A percentile compares a stretch with the other conserved stretches of the same genome.
These are phyloP conservation scores for Drosophila ezoana DNA, from an alignment of 2,888 invertebrate genomes.

Conservation along the genomic window DNA sequence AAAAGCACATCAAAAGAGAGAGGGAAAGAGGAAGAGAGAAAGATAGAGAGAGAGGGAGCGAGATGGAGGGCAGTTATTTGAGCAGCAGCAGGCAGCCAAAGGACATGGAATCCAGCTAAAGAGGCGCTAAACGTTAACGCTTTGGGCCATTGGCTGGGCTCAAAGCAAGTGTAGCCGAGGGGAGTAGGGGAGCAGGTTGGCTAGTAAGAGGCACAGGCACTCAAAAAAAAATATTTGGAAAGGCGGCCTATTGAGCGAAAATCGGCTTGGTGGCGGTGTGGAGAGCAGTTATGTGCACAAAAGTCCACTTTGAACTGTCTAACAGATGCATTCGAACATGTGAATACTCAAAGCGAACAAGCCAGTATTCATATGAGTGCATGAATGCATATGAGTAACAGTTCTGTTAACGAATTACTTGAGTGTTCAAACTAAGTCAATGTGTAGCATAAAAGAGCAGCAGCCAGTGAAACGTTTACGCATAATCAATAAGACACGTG, in stretches of 20 bases:
- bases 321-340: background rate
- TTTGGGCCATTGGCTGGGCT: slow-evolving; percentile 58
- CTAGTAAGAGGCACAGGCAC: background rate
- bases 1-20: background rate
- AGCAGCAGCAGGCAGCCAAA: slow-evolving; percentile 2
- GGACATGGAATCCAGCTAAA: slow-evolving; percentile 20
- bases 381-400: background rate
- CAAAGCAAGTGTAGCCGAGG: background rate
- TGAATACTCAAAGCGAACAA: background rate
- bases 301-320: background rate
- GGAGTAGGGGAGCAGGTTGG: background rate
- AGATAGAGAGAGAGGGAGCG: background rate
- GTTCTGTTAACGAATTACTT: too few species aligned
- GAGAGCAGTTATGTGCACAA: background rate
- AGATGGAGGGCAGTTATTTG: background rate
- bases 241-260: background rate
- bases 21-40: background rate
- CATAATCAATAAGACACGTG: too few species aligned
- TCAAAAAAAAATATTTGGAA: background rate
- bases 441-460: too few species aligned
- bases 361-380: background rate
- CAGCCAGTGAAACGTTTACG: background rate
- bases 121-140: slow-evolving; percentile 67
- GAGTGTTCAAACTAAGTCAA: too few species aligned
- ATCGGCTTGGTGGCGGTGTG: background rate